A percentile compares a stretch with the other conserved stretches of the same genome.
Evolutionary conservation across 2,888 invertebrate genomes (phyloP).

Genomic region (Actias luna): DNA sequence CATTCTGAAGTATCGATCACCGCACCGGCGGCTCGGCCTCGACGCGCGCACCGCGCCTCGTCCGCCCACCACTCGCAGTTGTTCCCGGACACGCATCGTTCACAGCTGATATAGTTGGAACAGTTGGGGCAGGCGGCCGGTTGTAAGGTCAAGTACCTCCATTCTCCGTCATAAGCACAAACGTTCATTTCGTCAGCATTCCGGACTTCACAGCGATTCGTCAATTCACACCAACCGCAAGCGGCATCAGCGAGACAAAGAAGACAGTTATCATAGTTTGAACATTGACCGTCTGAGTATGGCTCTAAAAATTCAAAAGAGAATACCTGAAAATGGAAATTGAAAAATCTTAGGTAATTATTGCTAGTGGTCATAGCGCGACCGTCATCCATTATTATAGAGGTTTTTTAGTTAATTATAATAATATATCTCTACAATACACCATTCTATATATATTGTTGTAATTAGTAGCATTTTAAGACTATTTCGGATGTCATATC

Average conservation of each 20-base stretch:
- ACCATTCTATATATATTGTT: too few species aligned
- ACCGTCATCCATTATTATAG: too few species aligned
- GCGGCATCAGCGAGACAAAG: constrained; percentile 93
- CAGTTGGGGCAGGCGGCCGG: constrained; percentile 93
- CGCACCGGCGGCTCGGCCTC: constrained; percentile 87
- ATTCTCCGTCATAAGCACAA: constrained; percentile 82
- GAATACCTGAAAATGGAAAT: constrained; percentile 79
- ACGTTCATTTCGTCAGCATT: constrained; percentile 84
- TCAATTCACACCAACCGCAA: constrained; percentile 95
- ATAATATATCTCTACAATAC: too few species aligned
- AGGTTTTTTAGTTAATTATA: too few species aligned
- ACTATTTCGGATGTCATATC: too few species aligned
- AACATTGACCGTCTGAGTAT: constrained; percentile 90
- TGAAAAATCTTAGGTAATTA: constrained; percentile 1
- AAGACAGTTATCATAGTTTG: constrained; percentile 90
- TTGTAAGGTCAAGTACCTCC: constrained; percentile 91
- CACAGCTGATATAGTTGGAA: constrained; percentile 93
- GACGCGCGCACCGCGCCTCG: constrained; percentile 91
- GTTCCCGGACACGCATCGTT: constrained; percentile 89
- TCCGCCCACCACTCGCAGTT: constrained; percentile 97
- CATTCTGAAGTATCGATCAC: constrained; percentile 84
- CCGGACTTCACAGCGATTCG: constrained; percentile 86
- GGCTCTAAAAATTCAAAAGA: constrained; percentile 95
- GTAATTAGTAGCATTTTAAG: too few species aligned
- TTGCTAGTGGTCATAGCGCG: too few species aligned